Conservation (phyloP, 2,797 vertebrate genomes). For the Catharus ustulatus region DNA sequence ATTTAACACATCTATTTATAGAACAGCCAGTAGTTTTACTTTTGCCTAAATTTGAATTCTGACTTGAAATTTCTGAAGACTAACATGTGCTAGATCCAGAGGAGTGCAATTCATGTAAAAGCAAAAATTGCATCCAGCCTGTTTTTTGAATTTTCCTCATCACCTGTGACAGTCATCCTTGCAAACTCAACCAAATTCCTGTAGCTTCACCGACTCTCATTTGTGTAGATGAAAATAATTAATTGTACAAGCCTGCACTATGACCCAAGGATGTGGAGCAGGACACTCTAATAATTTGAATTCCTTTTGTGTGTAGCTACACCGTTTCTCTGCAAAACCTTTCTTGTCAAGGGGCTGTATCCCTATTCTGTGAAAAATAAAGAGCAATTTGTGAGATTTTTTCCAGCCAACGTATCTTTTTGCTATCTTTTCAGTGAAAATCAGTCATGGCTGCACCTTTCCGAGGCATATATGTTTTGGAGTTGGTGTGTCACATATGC, state of each 20-base stretch:
- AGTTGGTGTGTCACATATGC: accelerated
- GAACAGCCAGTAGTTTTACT: neutral
- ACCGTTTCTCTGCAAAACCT: neutral
- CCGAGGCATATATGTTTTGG: neutral
- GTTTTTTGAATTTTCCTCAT: neutral
- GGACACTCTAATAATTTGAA: neutral
- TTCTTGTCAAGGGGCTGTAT: neutral
- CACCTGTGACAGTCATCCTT: neutral
- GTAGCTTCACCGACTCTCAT: neutral
- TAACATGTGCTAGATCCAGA: neutral
- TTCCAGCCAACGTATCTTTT: neutral
- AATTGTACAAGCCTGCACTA: neutral
- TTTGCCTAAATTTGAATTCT: neutral
- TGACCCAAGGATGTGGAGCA: neutral
- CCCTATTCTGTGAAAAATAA: neutral
- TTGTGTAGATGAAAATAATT: neutral
- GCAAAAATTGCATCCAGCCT: neutral
- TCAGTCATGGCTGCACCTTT: neutral
- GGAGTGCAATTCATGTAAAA: neutral
- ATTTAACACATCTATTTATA: neutral
- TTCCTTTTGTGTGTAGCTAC: neutral
- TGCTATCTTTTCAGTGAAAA: neutral
- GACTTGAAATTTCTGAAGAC: neutral
- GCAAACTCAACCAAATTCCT: neutral
- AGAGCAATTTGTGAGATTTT: no score